A percentile compares a stretch with the other conserved stretches of the same genome.
phyloP scores from a whole-genome alignment of 2,797 vertebrate genomes.

The Ispidina lecontei region DNA sequence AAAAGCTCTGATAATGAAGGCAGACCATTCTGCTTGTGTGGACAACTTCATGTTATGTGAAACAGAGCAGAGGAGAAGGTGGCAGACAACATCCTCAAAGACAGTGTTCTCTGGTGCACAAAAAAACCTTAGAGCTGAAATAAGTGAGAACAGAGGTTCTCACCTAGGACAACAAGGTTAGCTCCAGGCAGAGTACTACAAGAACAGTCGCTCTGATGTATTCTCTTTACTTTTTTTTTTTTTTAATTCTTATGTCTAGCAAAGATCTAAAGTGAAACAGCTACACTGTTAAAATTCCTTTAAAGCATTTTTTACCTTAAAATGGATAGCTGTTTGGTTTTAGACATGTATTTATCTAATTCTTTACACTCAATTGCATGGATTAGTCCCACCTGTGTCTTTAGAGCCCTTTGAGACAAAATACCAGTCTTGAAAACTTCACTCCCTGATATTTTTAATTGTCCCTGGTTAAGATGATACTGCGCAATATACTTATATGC shows the following conservation, averaged over 20 bases:
- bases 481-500: neutral
- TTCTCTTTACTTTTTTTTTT: neutral
- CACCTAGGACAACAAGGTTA: neutral
- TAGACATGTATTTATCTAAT: neutral
- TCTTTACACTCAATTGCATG: neutral
- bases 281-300: neutral
- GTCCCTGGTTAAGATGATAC: neutral
- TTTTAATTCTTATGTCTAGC: neutral
- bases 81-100: neutral
- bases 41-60: neutral
- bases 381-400: neutral
- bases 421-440: neutral
- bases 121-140: slow-evolving; percentile 5
- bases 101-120: neutral
- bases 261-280: neutral
- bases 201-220: neutral
- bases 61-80: neutral
- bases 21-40: neutral
- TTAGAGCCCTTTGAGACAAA: neutral
- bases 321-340: neutral
- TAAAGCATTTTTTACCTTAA: neutral
- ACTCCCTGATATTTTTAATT: neutral
- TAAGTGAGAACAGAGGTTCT: neutral
- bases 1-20: neutral
- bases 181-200: neutral